Evolutionary conservation across 2,797 vertebrate species (phyloP).

Genomic region (Coracias cyanogaster): DNA sequence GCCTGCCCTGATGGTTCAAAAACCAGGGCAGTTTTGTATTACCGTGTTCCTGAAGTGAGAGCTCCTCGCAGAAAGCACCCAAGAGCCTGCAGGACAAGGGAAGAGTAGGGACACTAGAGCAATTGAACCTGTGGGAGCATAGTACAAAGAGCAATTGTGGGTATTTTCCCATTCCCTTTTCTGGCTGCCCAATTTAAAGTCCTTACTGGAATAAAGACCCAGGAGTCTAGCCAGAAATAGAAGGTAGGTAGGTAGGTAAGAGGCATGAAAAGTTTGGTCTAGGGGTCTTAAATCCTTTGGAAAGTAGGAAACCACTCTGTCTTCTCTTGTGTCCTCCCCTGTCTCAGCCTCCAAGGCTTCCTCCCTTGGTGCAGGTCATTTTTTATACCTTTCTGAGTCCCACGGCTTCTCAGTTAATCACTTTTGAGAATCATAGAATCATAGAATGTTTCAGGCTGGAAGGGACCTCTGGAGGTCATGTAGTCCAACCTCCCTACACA

Average conservation of each 20-base stretch:
- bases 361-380: not conserved
- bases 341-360: not conserved
- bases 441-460: no score
- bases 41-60: fast-evolving
- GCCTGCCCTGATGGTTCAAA: not conserved
- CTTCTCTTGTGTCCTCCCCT: not conserved
- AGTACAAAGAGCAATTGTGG: not conserved
- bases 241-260: not conserved
- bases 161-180: not conserved
- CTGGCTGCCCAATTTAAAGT: not conserved
- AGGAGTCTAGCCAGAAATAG: not conserved
- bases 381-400: not conserved
- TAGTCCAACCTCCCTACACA: no score
- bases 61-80: not conserved
- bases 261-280: not conserved
- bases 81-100: not conserved
- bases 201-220: not conserved
- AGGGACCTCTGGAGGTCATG: no score
- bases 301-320: not conserved
- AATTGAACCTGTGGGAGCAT: not conserved
- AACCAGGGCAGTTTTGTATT: not conserved
- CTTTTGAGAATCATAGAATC: no score
- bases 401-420: not conserved
- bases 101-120: not conserved
- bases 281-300: not conserved